Conservation (phyloP, 30 jellyfish, hydroid and myxozoan genomes). For the Catostylus mosaicus region DNA sequence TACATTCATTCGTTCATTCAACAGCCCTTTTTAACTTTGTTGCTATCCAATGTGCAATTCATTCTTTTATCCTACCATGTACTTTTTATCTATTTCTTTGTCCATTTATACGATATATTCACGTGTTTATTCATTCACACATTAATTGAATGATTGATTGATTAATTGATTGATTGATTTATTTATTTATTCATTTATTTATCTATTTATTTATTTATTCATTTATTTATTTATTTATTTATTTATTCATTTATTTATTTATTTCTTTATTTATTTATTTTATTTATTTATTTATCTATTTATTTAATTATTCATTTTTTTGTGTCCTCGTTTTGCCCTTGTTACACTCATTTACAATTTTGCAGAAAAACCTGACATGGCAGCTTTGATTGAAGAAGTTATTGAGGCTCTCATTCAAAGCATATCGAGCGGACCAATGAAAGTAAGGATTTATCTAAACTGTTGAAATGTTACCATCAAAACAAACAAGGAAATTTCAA, state of each 20-base stretch:
- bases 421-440: slow-evolving; percentile 87
- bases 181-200: too few relatives aligned
- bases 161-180: not conserved
- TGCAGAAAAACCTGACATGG: not conserved
- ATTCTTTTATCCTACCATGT: too few relatives aligned
- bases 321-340: not conserved
- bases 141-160: not conserved
- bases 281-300: too few relatives aligned
- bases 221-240: too few relatives aligned
- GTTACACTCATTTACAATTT: too few relatives aligned
- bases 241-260: not conserved
- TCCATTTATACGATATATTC: not conserved
- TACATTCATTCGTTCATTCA: too few relatives aligned
- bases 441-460: too few relatives aligned
- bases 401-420: slow-evolving; percentile 61
- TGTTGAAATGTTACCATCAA: too few relatives aligned
- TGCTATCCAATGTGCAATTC: too few relatives aligned
- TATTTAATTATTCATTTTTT: not conserved
- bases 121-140: not conserved
- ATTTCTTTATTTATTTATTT: not conserved
- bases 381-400: slow-evolving; percentile 42
- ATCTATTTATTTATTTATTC: too few relatives aligned
- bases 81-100: not conserved
- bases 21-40: too few relatives aligned
- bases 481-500: too few relatives aligned